Evolutionary conservation across 2,888 invertebrate species (phyloP).

Genomic region (Epistrophe grossulariae): DNA sequence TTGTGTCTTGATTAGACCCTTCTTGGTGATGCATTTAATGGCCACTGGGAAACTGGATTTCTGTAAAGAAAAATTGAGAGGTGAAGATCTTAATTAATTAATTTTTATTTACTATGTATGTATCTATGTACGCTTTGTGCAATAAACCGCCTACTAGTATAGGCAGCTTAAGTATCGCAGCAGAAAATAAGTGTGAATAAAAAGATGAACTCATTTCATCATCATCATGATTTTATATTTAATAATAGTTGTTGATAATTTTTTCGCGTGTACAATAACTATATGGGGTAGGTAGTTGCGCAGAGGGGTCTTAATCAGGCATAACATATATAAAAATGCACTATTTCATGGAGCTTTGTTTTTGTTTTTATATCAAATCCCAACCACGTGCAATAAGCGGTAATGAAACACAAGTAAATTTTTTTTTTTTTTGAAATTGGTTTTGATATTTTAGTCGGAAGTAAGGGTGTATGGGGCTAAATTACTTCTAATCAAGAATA

Average conservation of each 20-base stretch:
- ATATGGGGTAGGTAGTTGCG: not conserved
- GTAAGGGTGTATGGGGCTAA: not conserved
- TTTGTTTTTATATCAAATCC: conserved; percentile 16
- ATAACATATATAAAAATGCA: not conserved
- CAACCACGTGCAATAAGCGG: conserved; percentile 12
- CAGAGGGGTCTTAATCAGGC: conserved; percentile 4
- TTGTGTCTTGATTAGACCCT: conserved; percentile 98
- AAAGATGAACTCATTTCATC: conserved; percentile 55
- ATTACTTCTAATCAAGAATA: conserved; percentile 27
- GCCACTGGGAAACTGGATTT: conserved; percentile 95
- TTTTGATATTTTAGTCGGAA: not conserved
- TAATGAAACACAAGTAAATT: not conserved
- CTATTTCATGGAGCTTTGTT: conserved; percentile 12
- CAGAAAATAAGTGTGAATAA: conserved; percentile 18
- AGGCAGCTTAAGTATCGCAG: not conserved
- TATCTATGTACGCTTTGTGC: not conserved
- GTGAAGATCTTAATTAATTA: conserved; percentile 46
- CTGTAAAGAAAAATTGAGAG: conserved; percentile 85
- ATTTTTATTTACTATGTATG: not conserved
- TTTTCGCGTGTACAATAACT: conserved; percentile 45
- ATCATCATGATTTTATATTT: conserved; percentile 42
- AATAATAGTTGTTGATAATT: conserved; percentile 50
- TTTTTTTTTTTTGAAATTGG: not conserved
- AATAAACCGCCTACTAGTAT: not conserved
- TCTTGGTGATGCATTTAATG: conserved; percentile 99